Conservation (phyloP, 2,797 vertebrate genomes). For the Leucoraja ocellata region DNA sequence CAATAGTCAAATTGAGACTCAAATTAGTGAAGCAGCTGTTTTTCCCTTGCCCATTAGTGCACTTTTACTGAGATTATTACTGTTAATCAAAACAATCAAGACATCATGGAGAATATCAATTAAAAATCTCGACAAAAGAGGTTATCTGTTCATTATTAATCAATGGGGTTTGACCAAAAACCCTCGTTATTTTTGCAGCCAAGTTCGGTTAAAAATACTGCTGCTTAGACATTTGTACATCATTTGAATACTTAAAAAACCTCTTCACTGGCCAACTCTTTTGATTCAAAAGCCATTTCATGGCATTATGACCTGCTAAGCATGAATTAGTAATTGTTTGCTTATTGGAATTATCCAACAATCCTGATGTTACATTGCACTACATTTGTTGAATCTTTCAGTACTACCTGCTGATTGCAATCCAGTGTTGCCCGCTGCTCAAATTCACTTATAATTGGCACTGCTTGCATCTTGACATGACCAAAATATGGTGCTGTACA, state of each 20-base stretch:
- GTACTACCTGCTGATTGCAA: neutral
- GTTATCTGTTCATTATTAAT: neutral
- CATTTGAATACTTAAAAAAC: neutral
- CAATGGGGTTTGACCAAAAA: neutral
- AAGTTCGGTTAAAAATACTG: conserved; percentile 14
- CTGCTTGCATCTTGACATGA: neutral
- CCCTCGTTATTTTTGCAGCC: neutral
- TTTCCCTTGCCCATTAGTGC: conserved; percentile 28
- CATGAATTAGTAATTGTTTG: neutral
- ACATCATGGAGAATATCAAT: neutral
- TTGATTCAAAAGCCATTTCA: conserved; percentile 13
- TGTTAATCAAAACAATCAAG: conserved; percentile 33
- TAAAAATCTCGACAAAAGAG: conserved; percentile 30
- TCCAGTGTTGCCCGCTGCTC: neutral
- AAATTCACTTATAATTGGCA: neutral
- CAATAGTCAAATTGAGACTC: neutral
- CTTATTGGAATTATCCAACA: conserved; percentile 2
- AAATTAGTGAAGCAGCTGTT: conserved; percentile 19
- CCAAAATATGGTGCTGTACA: neutral
- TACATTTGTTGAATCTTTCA: neutral
- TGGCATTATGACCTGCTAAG: neutral
- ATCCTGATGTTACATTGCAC: neutral
- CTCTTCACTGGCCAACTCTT: conserved; percentile 5
- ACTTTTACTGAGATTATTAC: conserved; percentile 35
- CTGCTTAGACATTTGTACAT: conserved; percentile 16